A percentile compares a stretch with the other conserved stretches of the same genome.
Conservation (phyloP, 1,140 invertebrate species). For the Conus ventricosus region DNA sequence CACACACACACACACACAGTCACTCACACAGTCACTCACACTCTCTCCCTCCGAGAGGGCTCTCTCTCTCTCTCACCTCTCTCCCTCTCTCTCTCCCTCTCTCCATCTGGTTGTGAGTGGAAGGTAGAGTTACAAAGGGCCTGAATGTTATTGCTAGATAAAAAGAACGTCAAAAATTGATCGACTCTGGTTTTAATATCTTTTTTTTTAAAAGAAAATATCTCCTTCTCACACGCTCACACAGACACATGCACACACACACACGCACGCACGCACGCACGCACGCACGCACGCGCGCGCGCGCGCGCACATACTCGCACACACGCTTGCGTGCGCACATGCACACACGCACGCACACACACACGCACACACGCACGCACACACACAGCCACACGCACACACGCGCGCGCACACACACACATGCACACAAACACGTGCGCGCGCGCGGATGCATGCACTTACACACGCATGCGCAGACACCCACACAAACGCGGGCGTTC, state of each 20-base stretch:
- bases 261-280: neutral
- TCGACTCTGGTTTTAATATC: no score
- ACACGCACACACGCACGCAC: neutral
- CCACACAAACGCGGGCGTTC: neutral
- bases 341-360: neutral
- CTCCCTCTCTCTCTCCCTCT: no score
- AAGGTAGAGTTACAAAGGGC: no score
- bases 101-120: no score
- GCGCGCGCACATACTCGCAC: neutral
- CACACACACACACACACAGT: slow-evolving; percentile 9
- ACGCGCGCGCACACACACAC: neutral
- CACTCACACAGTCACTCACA: neutral
- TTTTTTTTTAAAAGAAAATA: no score
- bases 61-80: no score
- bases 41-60: no score
- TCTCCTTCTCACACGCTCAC: neutral
- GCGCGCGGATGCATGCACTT: neutral
- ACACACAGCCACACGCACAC: neutral
- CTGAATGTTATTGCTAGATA: no score
- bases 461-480: neutral
- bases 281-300: neutral
- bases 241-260: neutral
- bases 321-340: neutral
- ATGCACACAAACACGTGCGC: neutral
- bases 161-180: no score